A percentile compares a stretch with the other conserved stretches of the same genome.
phyloP scores from a whole-genome alignment of 2,113 vertebrate species.

The Dinomys branickii region DNA sequence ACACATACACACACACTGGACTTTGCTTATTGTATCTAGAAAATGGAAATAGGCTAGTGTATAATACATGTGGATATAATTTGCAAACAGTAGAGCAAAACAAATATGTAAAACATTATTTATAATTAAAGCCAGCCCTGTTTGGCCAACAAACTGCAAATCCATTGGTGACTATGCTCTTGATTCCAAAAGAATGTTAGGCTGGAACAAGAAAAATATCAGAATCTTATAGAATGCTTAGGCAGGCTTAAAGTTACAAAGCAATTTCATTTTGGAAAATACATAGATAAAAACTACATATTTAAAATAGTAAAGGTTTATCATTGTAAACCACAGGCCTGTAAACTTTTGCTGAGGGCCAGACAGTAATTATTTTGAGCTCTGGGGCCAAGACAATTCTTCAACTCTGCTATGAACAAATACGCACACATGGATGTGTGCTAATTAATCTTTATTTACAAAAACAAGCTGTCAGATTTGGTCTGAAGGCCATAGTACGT shows the following conservation, averaged over 20 bases:
- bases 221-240: not conserved
- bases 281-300: not conserved
- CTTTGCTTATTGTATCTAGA: not conserved
- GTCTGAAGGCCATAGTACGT: not conserved
- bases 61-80: slow-evolving; percentile 44
- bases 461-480: not conserved
- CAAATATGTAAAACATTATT: slow-evolving; percentile 55
- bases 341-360: not conserved
- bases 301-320: slow-evolving; percentile 12
- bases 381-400: not conserved
- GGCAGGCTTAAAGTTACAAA: not conserved
- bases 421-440: not conserved
- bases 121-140: slow-evolving; percentile 52
- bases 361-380: not conserved
- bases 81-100: slow-evolving; percentile 58
- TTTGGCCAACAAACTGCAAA: slow-evolving; percentile 23
- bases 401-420: not conserved
- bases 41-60: slow-evolving; percentile 41
- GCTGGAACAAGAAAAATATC: not conserved
- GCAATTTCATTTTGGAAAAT: slow-evolving; percentile 28
- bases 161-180: not conserved
- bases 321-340: not conserved
- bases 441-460: not conserved
- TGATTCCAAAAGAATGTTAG: slow-evolving; percentile 15
- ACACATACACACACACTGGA: not conserved